phyloP scores from a whole-genome alignment of 2,888 invertebrate genomes.

The Mechanitis messenoides region DNA sequence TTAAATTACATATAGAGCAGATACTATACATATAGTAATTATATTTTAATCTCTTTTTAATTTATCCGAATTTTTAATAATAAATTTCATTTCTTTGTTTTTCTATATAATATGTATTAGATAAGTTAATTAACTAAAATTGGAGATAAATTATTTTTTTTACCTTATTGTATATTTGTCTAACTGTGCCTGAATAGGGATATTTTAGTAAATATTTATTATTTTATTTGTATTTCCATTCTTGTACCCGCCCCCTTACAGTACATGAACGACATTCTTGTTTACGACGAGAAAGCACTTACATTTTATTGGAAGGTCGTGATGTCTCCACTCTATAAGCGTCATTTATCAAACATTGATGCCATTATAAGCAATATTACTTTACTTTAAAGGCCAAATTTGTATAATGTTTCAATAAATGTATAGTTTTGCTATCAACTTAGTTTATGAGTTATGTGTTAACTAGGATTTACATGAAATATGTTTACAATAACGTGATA shows the following conservation, averaged over 20 bases:
- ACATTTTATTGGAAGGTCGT: slow-evolving; percentile 61
- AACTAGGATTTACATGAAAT: background rate
- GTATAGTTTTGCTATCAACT: slow-evolving; percentile 19
- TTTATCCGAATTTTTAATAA: too few relatives aligned
- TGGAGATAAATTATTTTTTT: too few relatives aligned
- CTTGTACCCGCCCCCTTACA: slow-evolving; percentile 18
- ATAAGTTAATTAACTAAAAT: too few relatives aligned
- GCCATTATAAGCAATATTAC: slow-evolving; percentile 23
- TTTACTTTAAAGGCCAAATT: slow-evolving; percentile 24
- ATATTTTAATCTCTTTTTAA: too few relatives aligned
- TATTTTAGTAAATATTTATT: background rate
- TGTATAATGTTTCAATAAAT: slow-evolving; percentile 19
- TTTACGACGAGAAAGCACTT: slow-evolving; percentile 49
- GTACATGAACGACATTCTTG: slow-evolving; percentile 47
- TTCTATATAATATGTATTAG: too few relatives aligned
- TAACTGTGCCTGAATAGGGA: too few relatives aligned
- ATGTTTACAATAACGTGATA: background rate
- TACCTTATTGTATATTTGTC: too few relatives aligned
- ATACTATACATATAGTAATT: too few relatives aligned
- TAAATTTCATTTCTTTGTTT: too few relatives aligned
- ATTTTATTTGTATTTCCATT: slow-evolving; percentile 9
- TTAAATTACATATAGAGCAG: too few relatives aligned
- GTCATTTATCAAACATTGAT: slow-evolving; percentile 37
- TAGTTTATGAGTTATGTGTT: slow-evolving; percentile 5
- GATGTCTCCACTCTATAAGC: slow-evolving; percentile 41